phyloP scores from a whole-genome alignment of 2,888 invertebrate genomes.

The Esperia sulphurella region DNA sequence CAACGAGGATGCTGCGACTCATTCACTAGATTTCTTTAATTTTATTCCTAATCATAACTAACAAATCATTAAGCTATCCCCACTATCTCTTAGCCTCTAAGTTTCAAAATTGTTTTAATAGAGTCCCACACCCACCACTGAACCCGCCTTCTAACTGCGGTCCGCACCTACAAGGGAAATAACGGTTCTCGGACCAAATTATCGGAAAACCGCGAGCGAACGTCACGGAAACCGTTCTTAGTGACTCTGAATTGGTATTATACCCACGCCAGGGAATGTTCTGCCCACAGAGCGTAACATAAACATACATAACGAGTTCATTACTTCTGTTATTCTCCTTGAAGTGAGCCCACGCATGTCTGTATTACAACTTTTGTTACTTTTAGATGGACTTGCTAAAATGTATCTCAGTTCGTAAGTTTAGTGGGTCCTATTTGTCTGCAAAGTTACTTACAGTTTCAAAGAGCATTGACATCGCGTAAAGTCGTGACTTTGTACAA shows the following conservation, averaged over 20 bases:
- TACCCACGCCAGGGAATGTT: constrained; percentile 41
- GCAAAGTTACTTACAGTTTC: constrained; percentile 20
- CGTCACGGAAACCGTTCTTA: constrained; percentile 48
- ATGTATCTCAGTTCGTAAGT: not conserved
- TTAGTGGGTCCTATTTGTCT: constrained; percentile 3
- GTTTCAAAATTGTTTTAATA: constrained; percentile 3
- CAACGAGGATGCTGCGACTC: not conserved
- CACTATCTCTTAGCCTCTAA: not conserved
- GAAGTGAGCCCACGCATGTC: constrained; percentile 11
- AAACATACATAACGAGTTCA: constrained; percentile 44
- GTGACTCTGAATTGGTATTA: constrained; percentile 44
- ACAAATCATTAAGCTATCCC: too few relatives aligned
- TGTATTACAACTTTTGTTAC: not conserved
- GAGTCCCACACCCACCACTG: not conserved
- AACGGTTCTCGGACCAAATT: constrained; percentile 62
- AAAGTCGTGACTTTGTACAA: constrained; percentile 25
- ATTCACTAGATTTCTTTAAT: not conserved
- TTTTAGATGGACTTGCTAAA: not conserved
- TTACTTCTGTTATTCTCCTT: constrained; percentile 23
- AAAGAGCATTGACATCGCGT: constrained; percentile 25
- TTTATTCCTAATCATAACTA: too few relatives aligned
- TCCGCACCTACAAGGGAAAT: constrained; percentile 44
- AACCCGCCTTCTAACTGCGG: constrained; percentile 6
- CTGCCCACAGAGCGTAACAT: constrained; percentile 47
- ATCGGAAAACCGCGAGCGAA: constrained; percentile 55